Evolutionary conservation across 1,140 invertebrate genomes (phyloP), one percentile per base, ranked within the genome.

Genomic region (Drepana arcuata): DNA sequence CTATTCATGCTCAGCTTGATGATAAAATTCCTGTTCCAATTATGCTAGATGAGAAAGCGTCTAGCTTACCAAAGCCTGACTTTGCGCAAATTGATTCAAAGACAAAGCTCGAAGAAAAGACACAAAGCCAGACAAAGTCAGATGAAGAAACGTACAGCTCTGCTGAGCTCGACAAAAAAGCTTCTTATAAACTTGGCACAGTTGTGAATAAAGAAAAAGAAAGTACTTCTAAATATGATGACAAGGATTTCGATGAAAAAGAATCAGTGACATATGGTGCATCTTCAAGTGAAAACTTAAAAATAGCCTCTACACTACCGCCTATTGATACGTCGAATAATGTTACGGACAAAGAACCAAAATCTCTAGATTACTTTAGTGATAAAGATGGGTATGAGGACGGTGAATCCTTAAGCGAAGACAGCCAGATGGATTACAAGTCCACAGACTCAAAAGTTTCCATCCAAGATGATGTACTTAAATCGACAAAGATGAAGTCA

Each of bases 161-260:
- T 21, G 18, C 4, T 21, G 4, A 21, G 4, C 18, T 9, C 18
- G 18, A 21, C 4, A 21, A 21, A 9, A 21, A 21, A 21, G 18
- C 18, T 5, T 5, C 18, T 21, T 21, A 21, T 5, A 21, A 4
- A 21, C 18, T 4, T 26, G 4, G 10, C 7, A 33, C 10, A 14
- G 18, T 37, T 11, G 30, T 36, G 21, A 34, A 40, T 12, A 52
- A 48, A 40, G 43, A 51, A 45, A 31, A 35, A 21, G 24, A 46
- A 30, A 26, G 12, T n/a, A 40, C 14, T 28, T 35, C 14, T 4
- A 52, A 45, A 36, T 36, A 48, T 31, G 47, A 56, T 28, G 57
- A 61, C 34, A 50, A 55, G 37, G 43, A 49, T 45, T 16, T 50
- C 36, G 39, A 49, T 34, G 41, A 41, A 25, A 40, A 41, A 11